Base-by-base conservation (phyloP, 2,888 invertebrate species). In the Ectobius pallidus region DNA sequence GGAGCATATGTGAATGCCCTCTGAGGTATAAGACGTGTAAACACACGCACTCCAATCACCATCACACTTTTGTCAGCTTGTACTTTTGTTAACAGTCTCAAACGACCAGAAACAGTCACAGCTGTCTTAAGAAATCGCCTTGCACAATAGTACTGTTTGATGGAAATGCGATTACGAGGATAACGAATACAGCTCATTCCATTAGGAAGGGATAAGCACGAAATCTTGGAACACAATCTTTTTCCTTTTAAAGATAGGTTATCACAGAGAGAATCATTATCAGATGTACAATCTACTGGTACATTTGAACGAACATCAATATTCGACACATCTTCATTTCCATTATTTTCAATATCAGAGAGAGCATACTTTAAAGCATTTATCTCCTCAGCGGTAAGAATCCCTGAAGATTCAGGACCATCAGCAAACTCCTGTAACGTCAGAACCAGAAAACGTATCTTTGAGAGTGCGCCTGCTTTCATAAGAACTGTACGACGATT, bases 401-500 rank as follows among this genome's bases (percentile, higher is more conserved):
- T 62, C 11, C 73, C 73, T 18, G 73, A 75, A 3, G 39, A 32
- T 16, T 63, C 65, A 76, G 77, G 69, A 79, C 77, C 72, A 86
- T 84, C 83, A 71, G 83, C 79, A 52, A 87, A 81, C 71, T 87
- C 86, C 69, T 82, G 80, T 55, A 79, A 72, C 2, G 79, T 76
- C 70, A 81, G 75, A 1, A 78, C 74, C 18, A 80, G 77, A 73
- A 88, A 87, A 75, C 87, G 82, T 73, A 88, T 80, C 69, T 85
- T 79, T 73, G 83, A 79, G 67, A 86, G 82, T 69, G 86, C 78
- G n/a, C 83, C 85, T 78, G 82, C 81, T 42, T 84, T 83, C 58
- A 82, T 80, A 71, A 88, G 78, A 46, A 85, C 75, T 55, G 82
- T 80, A 71, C 85, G 81, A 78, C 86, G 83, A 78, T 85, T 87